A percentile compares a stretch with the other conserved stretches of the same genome.
Evolutionary conservation across 2,113 vertebrate species (phyloP).

Genomic region (Apistogramma diplotaenia): DNA sequence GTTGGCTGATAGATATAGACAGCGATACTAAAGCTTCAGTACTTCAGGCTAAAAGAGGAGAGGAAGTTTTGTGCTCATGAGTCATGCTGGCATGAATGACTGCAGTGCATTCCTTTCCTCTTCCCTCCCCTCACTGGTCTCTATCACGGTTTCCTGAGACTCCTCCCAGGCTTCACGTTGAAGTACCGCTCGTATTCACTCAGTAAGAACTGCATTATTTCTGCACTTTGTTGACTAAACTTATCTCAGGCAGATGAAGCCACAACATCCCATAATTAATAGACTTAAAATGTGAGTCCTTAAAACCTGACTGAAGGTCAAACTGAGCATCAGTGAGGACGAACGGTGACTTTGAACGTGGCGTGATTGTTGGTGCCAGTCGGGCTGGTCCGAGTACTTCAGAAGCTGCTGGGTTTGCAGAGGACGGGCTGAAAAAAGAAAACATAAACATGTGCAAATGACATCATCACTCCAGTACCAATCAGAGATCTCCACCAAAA

Average conservation of each 20-base stretch:
- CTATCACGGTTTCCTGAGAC: background rate
- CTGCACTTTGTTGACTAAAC: background rate
- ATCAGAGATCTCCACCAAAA: too few relatives aligned
- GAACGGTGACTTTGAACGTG: background rate
- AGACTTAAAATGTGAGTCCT: background rate
- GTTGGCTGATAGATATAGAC: fast-evolving
- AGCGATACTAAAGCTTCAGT: background rate
- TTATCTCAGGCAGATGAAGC: background rate
- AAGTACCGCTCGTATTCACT: background rate
- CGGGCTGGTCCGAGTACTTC: background rate
- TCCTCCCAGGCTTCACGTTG: background rate
- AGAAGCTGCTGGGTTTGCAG: too few relatives aligned
- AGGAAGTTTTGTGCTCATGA: background rate
- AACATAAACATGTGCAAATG: background rate
- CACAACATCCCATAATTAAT: background rate
- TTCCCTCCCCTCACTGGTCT: background rate
- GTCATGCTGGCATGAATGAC: background rate
- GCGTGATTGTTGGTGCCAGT: background rate
- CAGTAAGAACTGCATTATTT: background rate
- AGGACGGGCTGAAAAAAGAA: background rate
- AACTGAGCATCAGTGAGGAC: background rate
- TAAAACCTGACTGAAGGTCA: too few relatives aligned
- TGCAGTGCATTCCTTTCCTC: background rate
- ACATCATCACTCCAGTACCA: background rate
- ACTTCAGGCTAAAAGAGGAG: background rate